A percentile compares a stretch with the other conserved stretches of the same genome.
Conservation (phyloP, 2,113 vertebrate species). For the Rhinopomastus cyanomelas region DNA sequence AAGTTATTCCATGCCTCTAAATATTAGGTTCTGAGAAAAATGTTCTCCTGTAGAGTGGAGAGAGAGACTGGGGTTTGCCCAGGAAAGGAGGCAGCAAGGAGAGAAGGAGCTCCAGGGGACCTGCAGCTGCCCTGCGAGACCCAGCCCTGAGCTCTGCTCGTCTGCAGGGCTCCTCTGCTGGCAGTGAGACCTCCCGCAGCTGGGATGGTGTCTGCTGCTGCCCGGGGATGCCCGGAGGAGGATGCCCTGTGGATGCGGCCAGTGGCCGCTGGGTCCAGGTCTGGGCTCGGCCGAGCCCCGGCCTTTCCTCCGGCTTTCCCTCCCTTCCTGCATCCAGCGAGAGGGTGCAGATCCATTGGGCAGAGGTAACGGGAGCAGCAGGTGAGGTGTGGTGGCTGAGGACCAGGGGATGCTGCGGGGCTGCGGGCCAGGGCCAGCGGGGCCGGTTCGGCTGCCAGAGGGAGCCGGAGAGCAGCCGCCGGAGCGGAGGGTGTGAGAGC, state of each 20-base stretch:
- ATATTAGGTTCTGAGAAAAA: not conserved
- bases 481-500: too few species aligned
- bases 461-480: too few species aligned
- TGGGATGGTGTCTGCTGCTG: rapidly evolving
- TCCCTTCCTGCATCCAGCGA: rapidly evolving
- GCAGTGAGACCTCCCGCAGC: rapidly evolving
- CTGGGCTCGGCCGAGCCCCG: not conserved
- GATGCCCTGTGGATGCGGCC: rapidly evolving
- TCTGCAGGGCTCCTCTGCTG: rapidly evolving
- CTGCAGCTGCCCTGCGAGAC: too few species aligned
- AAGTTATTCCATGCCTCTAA: not conserved
- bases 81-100: too few species aligned
- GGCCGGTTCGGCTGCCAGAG: too few species aligned
- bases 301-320: not conserved
- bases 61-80: not conserved
- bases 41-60: not conserved
- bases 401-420: too few species aligned
- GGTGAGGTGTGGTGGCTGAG: rapidly evolving
- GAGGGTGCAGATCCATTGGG: rapidly evolving
- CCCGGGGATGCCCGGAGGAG: not conserved
- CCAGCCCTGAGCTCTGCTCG: too few species aligned
- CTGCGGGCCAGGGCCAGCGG: too few species aligned
- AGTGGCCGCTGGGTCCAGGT: too few species aligned
- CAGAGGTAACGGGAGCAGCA: not conserved
- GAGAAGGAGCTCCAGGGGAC: too few species aligned